Conservation (phyloP, 2,797 vertebrate species). For the Pseudopleuronectes americanus region DNA sequence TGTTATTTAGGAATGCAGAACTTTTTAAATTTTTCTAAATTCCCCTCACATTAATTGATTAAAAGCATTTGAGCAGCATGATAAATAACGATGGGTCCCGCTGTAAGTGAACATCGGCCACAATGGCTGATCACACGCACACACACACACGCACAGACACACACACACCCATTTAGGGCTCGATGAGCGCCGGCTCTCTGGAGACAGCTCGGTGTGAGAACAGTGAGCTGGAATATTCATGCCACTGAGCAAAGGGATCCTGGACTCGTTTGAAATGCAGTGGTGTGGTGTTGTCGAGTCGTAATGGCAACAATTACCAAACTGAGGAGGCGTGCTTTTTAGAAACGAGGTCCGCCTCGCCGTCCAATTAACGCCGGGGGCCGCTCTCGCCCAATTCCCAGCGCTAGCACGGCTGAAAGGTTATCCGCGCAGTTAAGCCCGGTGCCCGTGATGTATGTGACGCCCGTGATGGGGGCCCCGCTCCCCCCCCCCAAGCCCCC, state of each 20-base stretch:
- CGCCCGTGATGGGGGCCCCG: slow-evolving; percentile 14
- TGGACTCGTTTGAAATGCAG: slow-evolving; percentile 64
- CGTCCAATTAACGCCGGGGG: slow-evolving; percentile 64
- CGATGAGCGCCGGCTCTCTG: slow-evolving; percentile 68
- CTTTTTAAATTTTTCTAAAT: neutral
- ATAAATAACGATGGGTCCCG: slow-evolving; percentile 13
- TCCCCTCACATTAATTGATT: neutral
- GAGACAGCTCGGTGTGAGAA: slow-evolving; percentile 73
- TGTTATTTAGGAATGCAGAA: neutral
- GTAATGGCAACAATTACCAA: slow-evolving; percentile 73
- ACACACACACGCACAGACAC: slow-evolving; percentile 50
- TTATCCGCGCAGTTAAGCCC: slow-evolving; percentile 64
- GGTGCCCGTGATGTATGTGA: slow-evolving; percentile 48
- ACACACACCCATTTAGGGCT: slow-evolving; percentile 65
- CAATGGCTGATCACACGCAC: slow-evolving; percentile 61
- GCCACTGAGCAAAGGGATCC: slow-evolving; percentile 70
- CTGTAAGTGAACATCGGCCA: slow-evolving; percentile 48
- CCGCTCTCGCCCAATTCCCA: slow-evolving; percentile 55
- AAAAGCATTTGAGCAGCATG: neutral
- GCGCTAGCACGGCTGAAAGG: slow-evolving; percentile 67
- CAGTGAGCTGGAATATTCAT: slow-evolving; percentile 80
- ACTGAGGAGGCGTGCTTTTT: slow-evolving; percentile 54
- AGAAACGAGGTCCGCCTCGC: slow-evolving; percentile 58
- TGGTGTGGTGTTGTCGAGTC: slow-evolving; percentile 67
- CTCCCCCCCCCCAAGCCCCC: slow-evolving; percentile 28